Conservation (phyloP, 2,113 vertebrate species). For the Mystacornis crossleyi region DNA sequence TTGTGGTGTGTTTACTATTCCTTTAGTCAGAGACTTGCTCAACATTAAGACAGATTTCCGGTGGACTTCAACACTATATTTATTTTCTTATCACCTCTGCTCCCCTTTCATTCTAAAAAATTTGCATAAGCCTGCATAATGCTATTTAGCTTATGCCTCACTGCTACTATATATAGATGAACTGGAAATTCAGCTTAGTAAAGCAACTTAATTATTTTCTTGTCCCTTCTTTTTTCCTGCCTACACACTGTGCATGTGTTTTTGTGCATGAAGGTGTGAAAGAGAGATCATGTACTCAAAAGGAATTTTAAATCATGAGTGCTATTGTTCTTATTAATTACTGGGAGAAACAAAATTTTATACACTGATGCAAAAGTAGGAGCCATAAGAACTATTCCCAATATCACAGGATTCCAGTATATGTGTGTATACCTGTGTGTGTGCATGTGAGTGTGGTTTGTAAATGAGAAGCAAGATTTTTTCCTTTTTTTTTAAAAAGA, state of each 20-base stretch:
- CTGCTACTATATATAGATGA: constrained; percentile 62
- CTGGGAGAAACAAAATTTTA: neutral
- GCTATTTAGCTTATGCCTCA: constrained; percentile 47
- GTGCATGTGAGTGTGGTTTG: neutral
- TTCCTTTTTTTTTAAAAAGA: fast-evolving
- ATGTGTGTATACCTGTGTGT: neutral
- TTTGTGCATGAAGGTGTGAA: neutral
- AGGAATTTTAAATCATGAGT: neutral
- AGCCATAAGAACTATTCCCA: neutral
- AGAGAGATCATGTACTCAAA: neutral
- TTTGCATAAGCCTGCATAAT: constrained; percentile 68
- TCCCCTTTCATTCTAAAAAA: constrained; percentile 9
- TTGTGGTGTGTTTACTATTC: neutral
- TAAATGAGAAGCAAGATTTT: neutral
- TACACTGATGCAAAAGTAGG: neutral
- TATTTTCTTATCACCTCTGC: constrained; percentile 1
- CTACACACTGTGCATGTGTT: neutral
- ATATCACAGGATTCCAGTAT: neutral
- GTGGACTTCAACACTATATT: neutral
- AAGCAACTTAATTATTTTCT: constrained; percentile 45
- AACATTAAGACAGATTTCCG: neutral
- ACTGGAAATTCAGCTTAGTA: constrained; percentile 50
- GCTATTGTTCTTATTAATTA: neutral
- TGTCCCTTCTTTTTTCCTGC: neutral
- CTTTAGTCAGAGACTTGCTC: neutral